Conservation (phyloP, 2,113 vertebrate genomes). For the Lepidiolamprologus cunningtoni region DNA sequence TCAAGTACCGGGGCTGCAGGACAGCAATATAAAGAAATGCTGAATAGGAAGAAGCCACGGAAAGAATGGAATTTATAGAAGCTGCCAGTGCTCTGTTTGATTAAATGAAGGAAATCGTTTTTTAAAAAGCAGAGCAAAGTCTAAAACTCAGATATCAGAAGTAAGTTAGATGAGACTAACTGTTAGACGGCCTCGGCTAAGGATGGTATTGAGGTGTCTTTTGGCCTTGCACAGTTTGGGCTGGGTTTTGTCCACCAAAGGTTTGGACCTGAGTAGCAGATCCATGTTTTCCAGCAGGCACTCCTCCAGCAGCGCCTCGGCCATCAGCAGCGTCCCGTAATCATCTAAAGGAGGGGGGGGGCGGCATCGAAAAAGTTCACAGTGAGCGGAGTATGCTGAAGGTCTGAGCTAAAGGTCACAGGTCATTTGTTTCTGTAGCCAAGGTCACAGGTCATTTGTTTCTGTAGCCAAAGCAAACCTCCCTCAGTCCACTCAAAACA, state of each 20-base stretch:
- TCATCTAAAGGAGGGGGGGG: constrained; percentile 75
- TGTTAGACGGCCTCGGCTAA: constrained; percentile 81
- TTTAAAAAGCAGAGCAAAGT: not conserved
- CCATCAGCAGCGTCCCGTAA: constrained; percentile 80
- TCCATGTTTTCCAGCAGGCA: constrained; percentile 83
- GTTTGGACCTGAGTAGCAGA: constrained; percentile 75
- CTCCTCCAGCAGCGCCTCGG: constrained; percentile 85
- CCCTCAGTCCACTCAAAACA: not conserved
- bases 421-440: constrained; percentile 28
- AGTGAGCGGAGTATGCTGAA: not conserved
- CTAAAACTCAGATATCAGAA: not conserved
- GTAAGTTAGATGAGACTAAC: constrained; percentile 56
- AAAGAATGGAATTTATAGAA: not conserved
- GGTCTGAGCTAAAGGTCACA: not conserved
- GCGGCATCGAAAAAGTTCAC: not conserved
- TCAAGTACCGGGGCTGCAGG: constrained; percentile 81
- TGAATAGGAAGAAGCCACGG: not conserved
- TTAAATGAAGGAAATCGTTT: not conserved
- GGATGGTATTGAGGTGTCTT: constrained; percentile 76
- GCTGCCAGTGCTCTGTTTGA: not conserved
- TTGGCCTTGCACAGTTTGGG: constrained; percentile 79
- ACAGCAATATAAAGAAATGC: not conserved
- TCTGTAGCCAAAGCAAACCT: constrained; percentile 46
- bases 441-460: constrained; percentile 5
- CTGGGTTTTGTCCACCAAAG: constrained; percentile 80